These are phyloP conservation scores for Philopotamus ludificatus DNA, from an alignment of 1,140 invertebrate genomes.

Conservation along the genomic window DNA sequence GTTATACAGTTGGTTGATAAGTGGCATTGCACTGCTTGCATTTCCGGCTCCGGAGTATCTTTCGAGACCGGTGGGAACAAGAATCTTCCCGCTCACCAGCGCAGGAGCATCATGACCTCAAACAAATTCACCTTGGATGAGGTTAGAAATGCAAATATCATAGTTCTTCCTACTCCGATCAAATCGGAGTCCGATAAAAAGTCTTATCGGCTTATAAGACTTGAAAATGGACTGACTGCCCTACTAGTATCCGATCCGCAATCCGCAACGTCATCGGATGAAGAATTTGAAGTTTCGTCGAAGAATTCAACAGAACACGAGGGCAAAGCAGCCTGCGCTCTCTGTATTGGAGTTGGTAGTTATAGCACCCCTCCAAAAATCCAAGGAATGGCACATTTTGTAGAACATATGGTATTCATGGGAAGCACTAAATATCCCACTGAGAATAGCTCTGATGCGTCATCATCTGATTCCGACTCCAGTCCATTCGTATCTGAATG, in stretches of 20 bases:
- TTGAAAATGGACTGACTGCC: conserved; percentile 10
- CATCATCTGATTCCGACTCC: too few relatives aligned
- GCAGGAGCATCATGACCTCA: not conserved
- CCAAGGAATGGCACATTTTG: conserved; percentile 89
- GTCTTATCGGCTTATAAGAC: not conserved
- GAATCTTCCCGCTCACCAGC: not conserved
- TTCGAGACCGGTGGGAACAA: conserved; percentile 19
- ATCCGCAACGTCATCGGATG: not conserved
- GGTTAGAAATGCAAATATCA: not conserved
- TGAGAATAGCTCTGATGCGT: conserved; percentile 87
- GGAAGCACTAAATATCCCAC: conserved; percentile 83
- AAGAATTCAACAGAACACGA: not conserved
- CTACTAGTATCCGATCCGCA: conserved; percentile 16
- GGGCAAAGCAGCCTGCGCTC: conserved; percentile 62
- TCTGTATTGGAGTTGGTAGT: conserved; percentile 70
- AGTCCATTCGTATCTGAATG: too few relatives aligned
- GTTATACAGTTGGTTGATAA: too few relatives aligned
- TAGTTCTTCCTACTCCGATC: not conserved
- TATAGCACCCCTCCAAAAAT: conserved; percentile 67
- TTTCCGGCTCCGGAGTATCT: conserved; percentile 11
- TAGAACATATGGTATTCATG: conserved; percentile 97
- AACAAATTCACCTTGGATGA: not conserved
- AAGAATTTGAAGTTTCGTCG: not conserved
- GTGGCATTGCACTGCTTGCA: too few relatives aligned
- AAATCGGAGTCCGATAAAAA: conserved; percentile 21